Evolutionary conservation across 1,140 invertebrate species (phyloP).

Genomic region (Brachionus plicatilis): DNA sequence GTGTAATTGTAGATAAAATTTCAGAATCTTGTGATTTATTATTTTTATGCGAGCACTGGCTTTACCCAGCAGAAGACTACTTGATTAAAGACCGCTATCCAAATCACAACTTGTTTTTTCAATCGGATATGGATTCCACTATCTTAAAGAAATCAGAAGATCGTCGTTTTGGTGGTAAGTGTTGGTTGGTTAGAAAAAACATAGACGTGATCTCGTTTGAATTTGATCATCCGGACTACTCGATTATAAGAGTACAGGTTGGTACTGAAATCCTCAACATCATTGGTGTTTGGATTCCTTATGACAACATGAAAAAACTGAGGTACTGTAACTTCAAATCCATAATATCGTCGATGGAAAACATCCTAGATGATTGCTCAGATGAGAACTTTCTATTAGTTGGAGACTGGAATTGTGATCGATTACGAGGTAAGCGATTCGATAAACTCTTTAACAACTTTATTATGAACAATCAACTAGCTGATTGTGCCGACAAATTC

Average conservation of each 20-base stretch:
- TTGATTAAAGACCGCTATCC: neutral
- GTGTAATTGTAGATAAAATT: too few species aligned
- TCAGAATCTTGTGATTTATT: too few species aligned
- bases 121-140: neutral
- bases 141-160: neutral
- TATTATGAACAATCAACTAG: neutral
- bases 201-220: neutral
- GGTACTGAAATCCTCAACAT: neutral
- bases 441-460: neutral
- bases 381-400: neutral
- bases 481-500: neutral
- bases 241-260: neutral
- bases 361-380: neutral
- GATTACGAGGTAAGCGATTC: neutral
- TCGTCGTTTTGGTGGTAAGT: neutral
- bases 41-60: neutral
- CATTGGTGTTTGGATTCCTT: neutral
- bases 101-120: neutral
- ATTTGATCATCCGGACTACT: neutral
- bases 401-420: neutral
- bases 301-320: neutral
- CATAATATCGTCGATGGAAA: neutral
- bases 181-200: neutral
- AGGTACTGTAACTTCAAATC: neutral
- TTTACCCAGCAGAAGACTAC: neutral